Base-by-base conservation (phyloP, 2,113 vertebrate genomes). In the Ursus arctos region DNA sequence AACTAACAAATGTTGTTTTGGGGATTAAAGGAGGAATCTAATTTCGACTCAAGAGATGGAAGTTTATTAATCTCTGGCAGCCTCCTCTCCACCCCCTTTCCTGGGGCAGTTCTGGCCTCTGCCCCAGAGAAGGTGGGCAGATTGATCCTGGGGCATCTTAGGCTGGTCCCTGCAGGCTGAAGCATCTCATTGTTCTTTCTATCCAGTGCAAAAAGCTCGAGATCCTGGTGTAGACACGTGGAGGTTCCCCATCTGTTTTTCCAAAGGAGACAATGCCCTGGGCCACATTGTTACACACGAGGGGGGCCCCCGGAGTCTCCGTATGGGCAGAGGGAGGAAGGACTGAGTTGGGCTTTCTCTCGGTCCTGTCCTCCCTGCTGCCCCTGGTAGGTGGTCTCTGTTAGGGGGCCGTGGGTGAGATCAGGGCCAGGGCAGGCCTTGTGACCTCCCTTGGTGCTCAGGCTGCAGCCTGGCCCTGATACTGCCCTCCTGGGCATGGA, bases 211-310 rank as follows among this genome's bases (percentile, higher is more conserved):
- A 36, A 89, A 92, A 98, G 53, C 85, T 94, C 1, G 80, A 21
- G 59, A 98, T 18, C 16, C 47, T 96, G 77, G 98, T 98, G 93
- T 97, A 98, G 61, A 98, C 95, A 28, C 7, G 81, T 33, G 97
- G 97, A 47, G 96, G 88, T 57, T 1, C 82, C 97, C 0, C 3
- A 49, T 0, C 0, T 0, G 91, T 0, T 0, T 0, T 28, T 57
- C 97, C 95, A 1, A 93, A 98, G 47, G 97, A 98, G 24, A 98
- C 94, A 3, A 98, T 90, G 36, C 98, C 97, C 7, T 95, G 95
- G 79, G 57, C 94, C 51, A 87, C 86, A 0, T 31, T 83, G 69
- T 53, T 71, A 65, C 97, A 98, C 2, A 98, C 55, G 2, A 98
- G 55, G 2, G 94, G 98, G 98, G 12, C 97, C 98, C 13, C 98